phyloP scores from a whole-genome alignment of 2,888 invertebrate genomes.

The Physocephala rufipes region DNA sequence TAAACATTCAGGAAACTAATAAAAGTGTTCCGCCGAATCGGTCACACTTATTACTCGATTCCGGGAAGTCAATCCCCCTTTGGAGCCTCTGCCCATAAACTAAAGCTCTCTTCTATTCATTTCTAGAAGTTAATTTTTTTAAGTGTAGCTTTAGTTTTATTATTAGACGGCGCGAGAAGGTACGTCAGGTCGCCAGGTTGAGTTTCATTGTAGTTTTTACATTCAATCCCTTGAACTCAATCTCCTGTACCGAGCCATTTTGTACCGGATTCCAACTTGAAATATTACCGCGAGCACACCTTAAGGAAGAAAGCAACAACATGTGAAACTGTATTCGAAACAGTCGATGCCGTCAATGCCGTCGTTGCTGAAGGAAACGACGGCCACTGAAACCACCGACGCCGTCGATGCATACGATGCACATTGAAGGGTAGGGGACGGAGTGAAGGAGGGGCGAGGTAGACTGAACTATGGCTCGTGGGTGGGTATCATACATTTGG shows the following conservation, averaged over 20 bases:
- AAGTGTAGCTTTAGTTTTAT: no score
- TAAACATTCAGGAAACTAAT: no score
- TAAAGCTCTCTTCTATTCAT: no score
- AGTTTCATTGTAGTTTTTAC: slow-evolving; percentile 6
- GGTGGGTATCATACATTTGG: slow-evolving; percentile 65
- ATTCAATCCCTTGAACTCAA: slow-evolving; percentile 26
- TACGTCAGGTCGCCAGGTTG: not conserved
- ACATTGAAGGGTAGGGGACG: slow-evolving; percentile 16
- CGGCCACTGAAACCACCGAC: slow-evolving; percentile 33
- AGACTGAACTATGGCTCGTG: slow-evolving; percentile 59
- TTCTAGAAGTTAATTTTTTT: no score
- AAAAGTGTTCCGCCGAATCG: no score
- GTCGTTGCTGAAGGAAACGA: slow-evolving; percentile 34
- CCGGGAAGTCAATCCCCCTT: no score
- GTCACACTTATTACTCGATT: no score
- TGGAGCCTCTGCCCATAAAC: no score
- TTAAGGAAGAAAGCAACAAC: slow-evolving; percentile 52
- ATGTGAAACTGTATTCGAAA: slow-evolving; percentile 41
- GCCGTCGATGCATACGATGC: slow-evolving; percentile 25
- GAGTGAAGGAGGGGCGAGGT: no score
- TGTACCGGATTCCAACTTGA: slow-evolving; percentile 56
- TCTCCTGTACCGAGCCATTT: slow-evolving; percentile 19
- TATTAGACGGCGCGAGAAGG: no score
- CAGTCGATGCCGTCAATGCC: slow-evolving; percentile 31
- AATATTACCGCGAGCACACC: slow-evolving; percentile 65